phyloP scores from a whole-genome alignment of 1,140 invertebrate species.

The Antheraea pernyi region DNA sequence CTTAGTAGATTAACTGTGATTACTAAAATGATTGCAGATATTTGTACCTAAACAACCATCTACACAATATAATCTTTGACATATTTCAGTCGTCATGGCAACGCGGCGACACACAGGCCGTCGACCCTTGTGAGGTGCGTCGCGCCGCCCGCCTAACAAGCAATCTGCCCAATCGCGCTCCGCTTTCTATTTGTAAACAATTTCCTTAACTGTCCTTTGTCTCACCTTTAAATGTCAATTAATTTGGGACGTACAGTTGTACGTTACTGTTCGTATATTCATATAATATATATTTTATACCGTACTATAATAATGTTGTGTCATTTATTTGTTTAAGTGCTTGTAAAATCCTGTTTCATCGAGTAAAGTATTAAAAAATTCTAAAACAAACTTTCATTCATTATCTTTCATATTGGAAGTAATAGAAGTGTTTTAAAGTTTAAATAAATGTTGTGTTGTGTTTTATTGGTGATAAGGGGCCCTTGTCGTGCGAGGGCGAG shows the following conservation, averaged over 20 bases:
- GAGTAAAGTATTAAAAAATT: too few species aligned
- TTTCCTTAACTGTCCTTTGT: constrained; percentile 1
- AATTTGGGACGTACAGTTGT: neutral
- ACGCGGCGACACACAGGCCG: neutral
- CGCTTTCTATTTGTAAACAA: neutral
- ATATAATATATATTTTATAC: too few species aligned
- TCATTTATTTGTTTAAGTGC: too few species aligned
- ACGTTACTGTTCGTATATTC: neutral
- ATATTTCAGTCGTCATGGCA: constrained; percentile 1
- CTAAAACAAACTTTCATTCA: too few species aligned
- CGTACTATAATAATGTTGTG: too few species aligned
- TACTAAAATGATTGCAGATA: neutral
- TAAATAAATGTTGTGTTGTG: neutral
- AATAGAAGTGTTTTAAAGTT: neutral
- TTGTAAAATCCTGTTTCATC: too few species aligned
- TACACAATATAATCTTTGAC: neutral
- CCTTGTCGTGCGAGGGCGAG: neutral
- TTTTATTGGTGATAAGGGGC: neutral
- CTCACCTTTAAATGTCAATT: neutral
- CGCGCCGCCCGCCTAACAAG: neutral
- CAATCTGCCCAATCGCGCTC: neutral
- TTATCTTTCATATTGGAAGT: neutral
- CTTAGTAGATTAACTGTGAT: neutral
- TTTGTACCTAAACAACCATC: neutral
- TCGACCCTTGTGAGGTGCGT: neutral